Evolutionary conservation across 2,797 vertebrate genomes (phyloP).

Genomic region (Tragelaphus oryx): DNA sequence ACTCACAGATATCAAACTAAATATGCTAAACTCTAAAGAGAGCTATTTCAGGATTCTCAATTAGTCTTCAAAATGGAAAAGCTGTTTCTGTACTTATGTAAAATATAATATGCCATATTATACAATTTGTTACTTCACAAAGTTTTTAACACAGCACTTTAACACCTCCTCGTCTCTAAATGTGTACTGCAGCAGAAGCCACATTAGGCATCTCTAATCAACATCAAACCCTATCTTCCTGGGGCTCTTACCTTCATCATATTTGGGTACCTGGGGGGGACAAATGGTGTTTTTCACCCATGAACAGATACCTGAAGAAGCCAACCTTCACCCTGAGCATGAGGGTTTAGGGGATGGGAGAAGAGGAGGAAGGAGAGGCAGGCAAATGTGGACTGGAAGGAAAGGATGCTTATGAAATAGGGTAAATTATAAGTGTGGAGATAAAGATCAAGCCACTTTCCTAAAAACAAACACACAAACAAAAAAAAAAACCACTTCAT

Average conservation of each 20-base stretch:
- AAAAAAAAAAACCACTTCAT: not conserved
- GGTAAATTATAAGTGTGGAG: not conserved
- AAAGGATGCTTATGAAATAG: not conserved
- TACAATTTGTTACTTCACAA: conserved; percentile 58
- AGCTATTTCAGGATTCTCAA: conserved; percentile 41
- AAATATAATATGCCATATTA: conserved; percentile 60
- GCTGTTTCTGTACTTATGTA: conserved; percentile 63
- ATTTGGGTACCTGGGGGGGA: not conserved
- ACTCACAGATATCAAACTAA: conserved; percentile 30
- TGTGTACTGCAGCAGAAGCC: not conserved
- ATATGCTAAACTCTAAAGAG: conserved; percentile 39
- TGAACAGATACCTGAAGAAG: not conserved
- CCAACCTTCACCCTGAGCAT: not conserved
- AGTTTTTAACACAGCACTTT: conserved; percentile 57
- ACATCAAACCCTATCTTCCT: not conserved
- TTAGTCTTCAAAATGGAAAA: conserved; percentile 61
- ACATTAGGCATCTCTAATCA: not conserved
- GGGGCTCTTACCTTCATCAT: not conserved
- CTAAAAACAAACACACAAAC: not conserved
- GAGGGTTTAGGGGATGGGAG: not conserved
- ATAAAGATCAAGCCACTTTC: not conserved
- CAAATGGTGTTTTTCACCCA: not conserved
- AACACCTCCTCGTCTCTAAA: conserved; percentile 60
- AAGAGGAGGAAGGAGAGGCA: not conserved
- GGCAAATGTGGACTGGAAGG: not conserved